A percentile compares a stretch with the other conserved stretches of the same genome.
These are phyloP conservation scores for Ennomos quercinarius DNA, from an alignment of 2,888 invertebrate genomes.

Conservation along the genomic window DNA sequence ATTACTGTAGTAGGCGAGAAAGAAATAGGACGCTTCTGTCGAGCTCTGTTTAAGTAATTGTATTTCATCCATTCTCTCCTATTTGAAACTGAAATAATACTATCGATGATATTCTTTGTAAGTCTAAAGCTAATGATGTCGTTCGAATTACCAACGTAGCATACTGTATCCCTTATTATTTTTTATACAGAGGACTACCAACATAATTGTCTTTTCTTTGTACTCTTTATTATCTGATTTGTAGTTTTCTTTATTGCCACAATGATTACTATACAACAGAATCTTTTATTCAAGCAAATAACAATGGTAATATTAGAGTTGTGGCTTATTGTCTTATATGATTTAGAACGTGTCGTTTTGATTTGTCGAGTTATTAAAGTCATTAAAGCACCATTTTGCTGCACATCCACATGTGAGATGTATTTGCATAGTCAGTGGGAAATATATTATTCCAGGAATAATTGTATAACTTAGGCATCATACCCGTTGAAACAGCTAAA, in stretches of 20 bases:
- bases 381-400: slow-evolving; percentile 8
- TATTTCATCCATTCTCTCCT: slow-evolving; percentile 74
- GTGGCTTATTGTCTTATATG: no score
- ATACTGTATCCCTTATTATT: slow-evolving; percentile 10
- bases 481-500: slow-evolving; percentile 4
- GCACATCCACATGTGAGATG: background rate
- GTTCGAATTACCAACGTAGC: slow-evolving; percentile 8
- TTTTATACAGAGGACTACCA: slow-evolving; percentile 1
- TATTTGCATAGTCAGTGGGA: background rate
- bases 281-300: no score
- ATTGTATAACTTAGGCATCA: slow-evolving; percentile 11
- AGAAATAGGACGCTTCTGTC: slow-evolving; percentile 80
- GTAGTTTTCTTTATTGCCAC: background rate
- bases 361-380: background rate
- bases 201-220: slow-evolving; percentile 2
- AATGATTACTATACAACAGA: background rate
- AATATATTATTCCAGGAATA: slow-evolving; percentile 9
- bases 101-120: slow-evolving; percentile 29
- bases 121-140: slow-evolving; percentile 22
- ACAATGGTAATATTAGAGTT: no score
- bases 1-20: slow-evolving; percentile 81
- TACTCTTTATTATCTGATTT: slow-evolving; percentile 1
- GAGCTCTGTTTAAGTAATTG: slow-evolving; percentile 81
- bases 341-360: no score
- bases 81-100: slow-evolving; percentile 39